Percentiles rank a stretch among this genome's conserved stretches.
phyloP scores from a whole-genome alignment of 2,797 vertebrate genomes.

The Hippopotamyrus pictus region DNA sequence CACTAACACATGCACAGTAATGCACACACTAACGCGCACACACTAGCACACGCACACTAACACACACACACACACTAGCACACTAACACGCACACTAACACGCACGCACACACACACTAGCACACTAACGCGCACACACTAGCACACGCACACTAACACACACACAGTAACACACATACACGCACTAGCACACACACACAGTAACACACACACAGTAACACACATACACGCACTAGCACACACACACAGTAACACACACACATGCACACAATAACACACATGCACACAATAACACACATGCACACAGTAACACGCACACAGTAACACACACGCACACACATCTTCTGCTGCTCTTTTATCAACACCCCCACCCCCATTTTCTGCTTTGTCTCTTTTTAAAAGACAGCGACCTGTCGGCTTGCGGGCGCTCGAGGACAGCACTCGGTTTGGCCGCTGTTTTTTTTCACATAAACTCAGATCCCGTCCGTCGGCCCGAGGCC shows the following conservation, averaged over 20 bases:
- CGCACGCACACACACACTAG: too few relatives aligned
- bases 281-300: not conserved
- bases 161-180: too few relatives aligned
- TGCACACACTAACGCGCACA: too few relatives aligned
- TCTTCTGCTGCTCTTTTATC: not conserved
- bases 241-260: not conserved
- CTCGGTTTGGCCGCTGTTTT: not conserved
- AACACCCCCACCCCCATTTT: not conserved
- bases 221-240: not conserved
- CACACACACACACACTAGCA: too few relatives aligned
- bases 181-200: too few relatives aligned
- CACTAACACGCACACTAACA: too few relatives aligned
- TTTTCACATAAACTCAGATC: not conserved
- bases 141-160: too few relatives aligned
- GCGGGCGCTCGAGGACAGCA: not conserved
- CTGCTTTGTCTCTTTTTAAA: not conserved
- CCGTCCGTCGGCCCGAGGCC: not conserved
- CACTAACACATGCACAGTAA: too few relatives aligned
- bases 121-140: too few relatives aligned
- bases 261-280: not conserved
- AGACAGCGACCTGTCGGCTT: not conserved
- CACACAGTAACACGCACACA: too few relatives aligned
- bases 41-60: not conserved
- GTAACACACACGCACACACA: not conserved
- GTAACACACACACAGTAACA: too few relatives aligned